These are phyloP conservation scores for Rhinichthys osculus DNA, from an alignment of 2,797 vertebrate genomes.

Conservation along the genomic window DNA sequence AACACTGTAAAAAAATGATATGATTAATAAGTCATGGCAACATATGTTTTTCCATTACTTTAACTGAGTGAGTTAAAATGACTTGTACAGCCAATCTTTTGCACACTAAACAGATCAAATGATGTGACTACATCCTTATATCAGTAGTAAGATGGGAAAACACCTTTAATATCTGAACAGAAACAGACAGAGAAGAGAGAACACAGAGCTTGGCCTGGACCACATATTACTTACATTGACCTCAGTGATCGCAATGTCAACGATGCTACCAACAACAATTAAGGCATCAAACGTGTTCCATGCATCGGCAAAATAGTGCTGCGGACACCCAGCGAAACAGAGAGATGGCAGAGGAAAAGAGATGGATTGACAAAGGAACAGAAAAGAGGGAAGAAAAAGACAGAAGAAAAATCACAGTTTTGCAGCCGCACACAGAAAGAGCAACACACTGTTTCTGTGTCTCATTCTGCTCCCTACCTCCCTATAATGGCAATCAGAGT, in stretches of 20 bases:
- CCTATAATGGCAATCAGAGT: background rate
- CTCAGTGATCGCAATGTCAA: slow-evolving; percentile 99
- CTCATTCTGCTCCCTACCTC: background rate
- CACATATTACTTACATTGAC: slow-evolving; percentile 88
- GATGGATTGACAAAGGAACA: slow-evolving; percentile 61
- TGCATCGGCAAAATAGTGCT: slow-evolving; percentile 99
- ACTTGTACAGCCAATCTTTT: background rate
- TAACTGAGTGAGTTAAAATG: background rate
- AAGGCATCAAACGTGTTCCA: slow-evolving; percentile 99
- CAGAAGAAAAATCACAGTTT: slow-evolving; percentile 57
- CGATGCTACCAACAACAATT: slow-evolving; percentile 99
- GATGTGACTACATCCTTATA: background rate
- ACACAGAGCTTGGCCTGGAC: slow-evolving; percentile 40
- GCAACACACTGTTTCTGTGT: slow-evolving; percentile 41
- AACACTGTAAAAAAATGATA: background rate
- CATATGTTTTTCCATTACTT: background rate
- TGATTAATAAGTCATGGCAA: background rate
- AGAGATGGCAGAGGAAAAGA: slow-evolving; percentile 55
- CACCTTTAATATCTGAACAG: background rate
- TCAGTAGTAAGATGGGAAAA: background rate
- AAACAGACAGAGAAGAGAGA: slow-evolving; percentile 41
- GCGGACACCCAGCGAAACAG: slow-evolving; percentile 78
- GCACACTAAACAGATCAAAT: background rate
- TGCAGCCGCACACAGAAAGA: slow-evolving; percentile 50
- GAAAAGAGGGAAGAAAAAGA: slow-evolving; percentile 51